Base-by-base conservation (phyloP, 2,113 vertebrate genomes). In the Tichodroma muraria region DNA sequence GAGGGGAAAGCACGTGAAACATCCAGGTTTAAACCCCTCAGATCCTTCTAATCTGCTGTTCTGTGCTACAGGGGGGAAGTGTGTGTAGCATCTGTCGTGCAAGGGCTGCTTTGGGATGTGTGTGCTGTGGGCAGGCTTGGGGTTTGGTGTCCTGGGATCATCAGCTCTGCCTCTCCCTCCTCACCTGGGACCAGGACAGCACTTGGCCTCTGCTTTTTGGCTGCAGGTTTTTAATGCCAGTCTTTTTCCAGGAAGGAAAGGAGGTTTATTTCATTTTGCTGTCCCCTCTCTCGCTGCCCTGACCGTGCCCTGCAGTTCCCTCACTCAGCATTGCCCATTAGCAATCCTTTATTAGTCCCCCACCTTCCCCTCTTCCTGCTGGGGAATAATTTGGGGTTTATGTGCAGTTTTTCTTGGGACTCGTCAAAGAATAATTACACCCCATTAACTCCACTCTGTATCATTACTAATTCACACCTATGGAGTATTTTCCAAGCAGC, bases 381-480 rank as follows among this genome's bases (percentile, higher is more conserved):
- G 75, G 10, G 81, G 19, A 49, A 47, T n/a, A 31, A 25, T 64
- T 80, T 42, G 37, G 68, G 52, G 7, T 70, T 95, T 85, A 33
- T 71, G 80, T 23, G 88, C 50, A 5, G n/a, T 64, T 78, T 90
- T 90, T 38, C 86, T 81, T 61, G 77, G 75, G 89, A 85, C 83
- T 69, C 27, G 31, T 89, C 93, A 78, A 12, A 54, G 90, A 63
- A 78, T 77, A 77, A 90, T 89, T 69, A 28, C 6, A 18, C 18
- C 54, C 42, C 89, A 66, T 91, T 86, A 91, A 76, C 40, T 88
- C 30, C 45, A 9, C 80, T 63, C 83, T 9, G 66, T 40, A 49
- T 89, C 71, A 12, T 92, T 84, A 28, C 73, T 53, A 75, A 85
- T 52, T 95, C 91, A 94, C 94, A 94, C 95, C 88, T 90, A 1